Base-by-base conservation (phyloP, 2,797 vertebrate species). In the Arctocebus calabarensis region DNA sequence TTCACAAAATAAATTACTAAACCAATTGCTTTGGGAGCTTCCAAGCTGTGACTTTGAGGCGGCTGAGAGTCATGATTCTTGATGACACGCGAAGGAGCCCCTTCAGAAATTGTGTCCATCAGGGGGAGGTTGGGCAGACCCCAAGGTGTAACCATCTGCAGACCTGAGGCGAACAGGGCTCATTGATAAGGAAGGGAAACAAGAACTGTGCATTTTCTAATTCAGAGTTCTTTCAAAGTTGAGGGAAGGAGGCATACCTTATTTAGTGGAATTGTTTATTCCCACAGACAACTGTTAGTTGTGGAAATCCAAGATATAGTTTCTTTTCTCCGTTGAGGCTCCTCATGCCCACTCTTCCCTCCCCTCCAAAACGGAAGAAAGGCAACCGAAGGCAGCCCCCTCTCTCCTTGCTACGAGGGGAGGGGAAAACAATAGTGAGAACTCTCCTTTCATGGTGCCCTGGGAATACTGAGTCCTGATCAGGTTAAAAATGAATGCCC, bases 1-100 rank as follows among this genome's bases (percentile, higher is more conserved):
- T 85, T 95, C 87, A 45, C 89, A 93, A 93, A 96, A 93, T 97
- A 96, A 94, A 96, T 96, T 70, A 96, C 70, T 70, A 93, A 96
- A 57, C n/a, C 61, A 90, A 90, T 97, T 96, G 94, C 77, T 96
- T 86, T 94, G 66, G 96, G 93, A 96, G 37, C 74, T 92, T 97
- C 81, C 84, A 96, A 83, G 81, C 88, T 1, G 5, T 96, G 90
- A 88, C 87, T 86, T 84, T 75, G 84, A 94, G 52, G 74, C 79
- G 82, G 40, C 86, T 64, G 52, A 45, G 68, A 90, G 37, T 62
- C 89, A 48, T 96, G 87, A 74, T 84, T 96, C 88, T 88, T 92
- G 91, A 90, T 74, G 88, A 93, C 96, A 96, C 22, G n/a, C 22
- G 77, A 94, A 95, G 74, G 37, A 94, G 71, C 62, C 89, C 52